Base-by-base conservation (phyloP, 1,140 invertebrate species). In the Littorina saxatilis region DNA sequence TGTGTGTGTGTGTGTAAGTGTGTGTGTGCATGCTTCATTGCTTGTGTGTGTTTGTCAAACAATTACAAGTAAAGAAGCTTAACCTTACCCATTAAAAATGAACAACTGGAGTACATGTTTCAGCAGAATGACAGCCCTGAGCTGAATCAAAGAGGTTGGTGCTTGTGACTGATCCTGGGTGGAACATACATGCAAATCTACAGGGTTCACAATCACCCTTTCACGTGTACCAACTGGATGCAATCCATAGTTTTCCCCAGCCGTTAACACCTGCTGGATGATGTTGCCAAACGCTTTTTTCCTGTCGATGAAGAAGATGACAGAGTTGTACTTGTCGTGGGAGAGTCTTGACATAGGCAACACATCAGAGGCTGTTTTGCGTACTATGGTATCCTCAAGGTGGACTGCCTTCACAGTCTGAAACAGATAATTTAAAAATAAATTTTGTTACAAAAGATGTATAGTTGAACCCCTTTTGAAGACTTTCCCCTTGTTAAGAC, bases 241-340 rank as follows among this genome's bases (percentile, higher is more conserved):
- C 66, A 7, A 17, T 52, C 79, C 79, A 73, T 80, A 80, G 15
- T 61, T 47, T 2, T 80, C 79, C 29, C 79, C 79, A 39, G 27
- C 37, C 13, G 32, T 39, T 20, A 80, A 13, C 20, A 58, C 70
- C 47, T 55, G 5, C 37, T 80, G 43, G 20, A 80, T 80, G n/a
- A 80, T 73, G 50, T 74, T 74, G 9, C 50, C 39, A 37, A 61
- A 80, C 15, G 79, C 68, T 52, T 55, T 72, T 29, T 27, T 32
- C 11, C 79, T n/a, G 39, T 80, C 50, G 27, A 73, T 40, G 29
- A 55, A 37, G 29, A 80, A 80, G 7, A 63, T 37, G n/a, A 80
- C 68, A 17, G 68, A 58, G 37, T 61, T 80, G 52, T 74, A 50
- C 15, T 58, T 73, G 50, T 80, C 79, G n/a, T 68, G 39, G 9